Conservation (phyloP, 2,113 vertebrate genomes). For the Mionectes macconnelli region DNA sequence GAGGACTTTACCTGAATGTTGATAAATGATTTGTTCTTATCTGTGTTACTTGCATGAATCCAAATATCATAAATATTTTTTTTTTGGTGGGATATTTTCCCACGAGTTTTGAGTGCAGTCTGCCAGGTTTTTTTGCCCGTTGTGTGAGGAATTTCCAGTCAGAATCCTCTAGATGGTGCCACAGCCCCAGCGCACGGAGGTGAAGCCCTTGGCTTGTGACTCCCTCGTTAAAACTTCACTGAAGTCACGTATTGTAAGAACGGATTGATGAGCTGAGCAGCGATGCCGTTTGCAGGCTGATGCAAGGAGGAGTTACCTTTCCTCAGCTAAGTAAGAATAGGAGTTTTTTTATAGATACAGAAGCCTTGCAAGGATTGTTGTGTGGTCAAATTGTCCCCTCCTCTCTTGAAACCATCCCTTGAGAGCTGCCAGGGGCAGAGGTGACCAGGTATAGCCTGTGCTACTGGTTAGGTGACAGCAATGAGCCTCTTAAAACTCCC, state of each 20-base stretch:
- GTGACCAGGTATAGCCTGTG: not conserved
- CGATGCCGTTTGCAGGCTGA: not conserved
- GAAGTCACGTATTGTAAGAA: not conserved
- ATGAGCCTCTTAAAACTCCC: constrained; percentile 26
- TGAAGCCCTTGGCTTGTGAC: not conserved
- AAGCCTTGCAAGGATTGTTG: not conserved
- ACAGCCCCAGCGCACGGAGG: constrained; percentile 13
- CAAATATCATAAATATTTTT: not conserved
- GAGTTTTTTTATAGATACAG: not conserved
- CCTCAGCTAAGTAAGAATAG: not conserved
- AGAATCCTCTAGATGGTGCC: constrained; percentile 77
- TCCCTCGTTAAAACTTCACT: constrained; percentile 13
- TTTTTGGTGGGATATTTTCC: too few relatives aligned
- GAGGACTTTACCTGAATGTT: not conserved
- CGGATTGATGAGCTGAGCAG: constrained; percentile 2
- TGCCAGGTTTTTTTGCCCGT: not conserved
- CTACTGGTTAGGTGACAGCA: constrained; percentile 21
- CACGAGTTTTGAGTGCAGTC: not conserved
- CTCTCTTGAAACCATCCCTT: not conserved
- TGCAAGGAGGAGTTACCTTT: not conserved
- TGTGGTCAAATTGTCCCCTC: not conserved
- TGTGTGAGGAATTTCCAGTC: not conserved
- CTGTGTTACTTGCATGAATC: not conserved
- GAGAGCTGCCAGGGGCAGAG: not conserved
- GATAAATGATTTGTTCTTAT: not conserved